Evolutionary conservation across 2,113 vertebrate species (phyloP).

Genomic region (Epinephelus cyanopodus): DNA sequence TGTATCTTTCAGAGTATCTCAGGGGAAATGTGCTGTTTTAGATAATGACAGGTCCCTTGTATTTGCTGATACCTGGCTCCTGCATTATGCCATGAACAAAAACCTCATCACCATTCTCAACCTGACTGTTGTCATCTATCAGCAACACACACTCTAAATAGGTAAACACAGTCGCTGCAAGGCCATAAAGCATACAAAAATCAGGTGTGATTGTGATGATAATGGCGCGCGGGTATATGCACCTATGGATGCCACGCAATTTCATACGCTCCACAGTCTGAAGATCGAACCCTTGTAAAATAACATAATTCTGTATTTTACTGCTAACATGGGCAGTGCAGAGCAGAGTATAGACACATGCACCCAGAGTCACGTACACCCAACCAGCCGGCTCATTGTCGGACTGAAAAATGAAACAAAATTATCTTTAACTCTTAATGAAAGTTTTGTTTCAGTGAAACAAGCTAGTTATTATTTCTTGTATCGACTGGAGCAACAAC

Average conservation of each 20-base stretch:
- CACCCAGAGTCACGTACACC: not conserved
- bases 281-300: conserved; percentile 43
- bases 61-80: conserved; percentile 75
- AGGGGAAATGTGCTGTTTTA: conserved; percentile 78
- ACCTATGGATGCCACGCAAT: conserved; percentile 37
- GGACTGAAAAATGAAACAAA: not conserved
- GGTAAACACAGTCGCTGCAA: conserved; percentile 55
- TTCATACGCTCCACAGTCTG: conserved; percentile 32
- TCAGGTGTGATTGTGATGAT: conserved; percentile 54
- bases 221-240: conserved; percentile 32
- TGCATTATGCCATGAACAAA: conserved; percentile 70
- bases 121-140: conserved; percentile 70
- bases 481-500: conserved; percentile 21
- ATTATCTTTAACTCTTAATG: conserved; percentile 6
- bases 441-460: conserved; percentile 22
- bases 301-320: conserved; percentile 48
- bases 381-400: not conserved
- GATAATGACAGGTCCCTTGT: conserved; percentile 78
- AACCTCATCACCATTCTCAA: conserved; percentile 72
- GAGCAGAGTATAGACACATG: conserved; percentile 10
- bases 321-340: conserved; percentile 6
- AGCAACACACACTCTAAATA: conserved; percentile 61
- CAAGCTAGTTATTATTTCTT: not conserved
- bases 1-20: conserved; percentile 71
- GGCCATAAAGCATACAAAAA: conserved; percentile 57